phyloP scores from a whole-genome alignment of 1,140 invertebrate species.

The Sycophila sp. region DNA sequence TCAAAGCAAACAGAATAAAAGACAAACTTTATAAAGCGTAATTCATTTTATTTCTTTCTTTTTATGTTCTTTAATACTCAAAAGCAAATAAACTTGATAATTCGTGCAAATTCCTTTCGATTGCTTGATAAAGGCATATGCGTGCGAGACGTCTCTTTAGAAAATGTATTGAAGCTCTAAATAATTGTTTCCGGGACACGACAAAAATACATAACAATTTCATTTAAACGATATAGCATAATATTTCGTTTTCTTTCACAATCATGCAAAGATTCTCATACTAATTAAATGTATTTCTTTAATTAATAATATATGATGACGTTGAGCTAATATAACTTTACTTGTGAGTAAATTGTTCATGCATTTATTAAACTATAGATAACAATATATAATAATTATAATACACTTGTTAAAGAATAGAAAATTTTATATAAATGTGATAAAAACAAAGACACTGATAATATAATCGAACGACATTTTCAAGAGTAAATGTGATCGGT shows the following conservation, averaged over 20 bases:
- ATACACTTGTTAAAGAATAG: neutral
- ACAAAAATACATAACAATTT: constrained; percentile 10
- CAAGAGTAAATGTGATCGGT: neutral
- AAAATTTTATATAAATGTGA: neutral
- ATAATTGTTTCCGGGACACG: constrained; percentile 21
- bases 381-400: constrained; percentile 6
- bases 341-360: neutral
- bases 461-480: constrained; percentile 39
- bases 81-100: constrained; percentile 11
- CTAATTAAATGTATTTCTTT: neutral
- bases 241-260: neutral
- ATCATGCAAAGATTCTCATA: constrained; percentile 19
- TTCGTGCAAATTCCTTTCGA: constrained; percentile 17
- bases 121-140: neutral
- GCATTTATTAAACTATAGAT: constrained; percentile 7
- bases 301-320: neutral
- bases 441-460: constrained; percentile 32
- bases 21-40: neutral
- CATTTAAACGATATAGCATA: constrained; percentile 3
- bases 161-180: constrained; percentile 9
- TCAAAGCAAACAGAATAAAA: constrained; percentile 28
- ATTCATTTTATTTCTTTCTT: neutral
- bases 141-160: constrained; percentile 24
- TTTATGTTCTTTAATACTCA: neutral
- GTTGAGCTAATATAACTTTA: neutral